phyloP scores from a whole-genome alignment of 2,113 vertebrate species.

The Trinectes maculatus region DNA sequence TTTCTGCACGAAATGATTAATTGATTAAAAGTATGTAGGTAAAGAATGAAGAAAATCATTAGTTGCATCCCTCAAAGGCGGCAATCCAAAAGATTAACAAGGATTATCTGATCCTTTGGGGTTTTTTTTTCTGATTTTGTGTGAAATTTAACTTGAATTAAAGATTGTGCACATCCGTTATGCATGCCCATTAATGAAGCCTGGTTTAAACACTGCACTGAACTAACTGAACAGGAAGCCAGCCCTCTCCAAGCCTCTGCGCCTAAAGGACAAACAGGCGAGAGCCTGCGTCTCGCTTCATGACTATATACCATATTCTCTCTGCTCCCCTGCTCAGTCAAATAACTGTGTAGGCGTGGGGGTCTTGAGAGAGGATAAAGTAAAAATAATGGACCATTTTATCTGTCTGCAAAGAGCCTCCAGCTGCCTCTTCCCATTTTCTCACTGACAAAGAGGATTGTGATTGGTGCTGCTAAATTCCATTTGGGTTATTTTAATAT shows the following conservation, averaged over 20 bases:
- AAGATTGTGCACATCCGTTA: neutral
- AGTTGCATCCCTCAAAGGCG: neutral
- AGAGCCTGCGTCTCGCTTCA: neutral
- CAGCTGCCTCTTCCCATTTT: conserved; percentile 21
- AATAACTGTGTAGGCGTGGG: conserved; percentile 25
- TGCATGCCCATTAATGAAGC: neutral
- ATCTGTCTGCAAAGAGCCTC: conserved; percentile 28
- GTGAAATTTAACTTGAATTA: neutral
- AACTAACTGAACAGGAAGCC: neutral
- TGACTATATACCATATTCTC: conserved; percentile 1
- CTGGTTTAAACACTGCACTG: neutral
- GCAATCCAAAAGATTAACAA: neutral
- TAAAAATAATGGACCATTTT: conserved; percentile 46
- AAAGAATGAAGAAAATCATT: conserved; percentile 17
- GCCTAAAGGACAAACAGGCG: neutral
- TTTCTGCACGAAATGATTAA: conserved; percentile 27
- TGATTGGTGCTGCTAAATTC: conserved; percentile 32
- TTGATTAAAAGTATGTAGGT: neutral
- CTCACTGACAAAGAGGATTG: conserved; percentile 34
- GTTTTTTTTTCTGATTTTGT: neutral
- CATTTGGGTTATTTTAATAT: conserved; percentile 24
- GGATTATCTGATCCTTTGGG: neutral
- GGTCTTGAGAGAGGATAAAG: conserved; percentile 36
- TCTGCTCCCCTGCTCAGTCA: conserved; percentile 4
- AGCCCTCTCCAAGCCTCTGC: neutral